These are phyloP conservation scores for Scrobipalpa costella DNA, from an alignment of 2,888 invertebrate genomes.

Conservation along the genomic window DNA sequence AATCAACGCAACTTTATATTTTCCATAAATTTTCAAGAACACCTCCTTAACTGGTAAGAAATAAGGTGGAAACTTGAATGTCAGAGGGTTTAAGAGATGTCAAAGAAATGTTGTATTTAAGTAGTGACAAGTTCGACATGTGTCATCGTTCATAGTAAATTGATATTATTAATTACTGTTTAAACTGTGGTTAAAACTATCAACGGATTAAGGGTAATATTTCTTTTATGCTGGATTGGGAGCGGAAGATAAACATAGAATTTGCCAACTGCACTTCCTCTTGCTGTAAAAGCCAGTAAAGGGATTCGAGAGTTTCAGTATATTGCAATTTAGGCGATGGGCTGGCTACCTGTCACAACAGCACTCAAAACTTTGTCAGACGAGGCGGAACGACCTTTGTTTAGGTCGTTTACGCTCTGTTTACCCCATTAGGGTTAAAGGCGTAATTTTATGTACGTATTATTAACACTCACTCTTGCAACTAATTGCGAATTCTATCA, in stretches of 20 bases:
- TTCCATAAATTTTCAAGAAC: background rate
- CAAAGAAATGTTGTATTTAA: background rate
- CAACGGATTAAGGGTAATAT: constrained; percentile 29
- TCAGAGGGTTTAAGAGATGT: background rate
- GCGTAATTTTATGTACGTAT: background rate
- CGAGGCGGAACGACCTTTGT: too few species aligned
- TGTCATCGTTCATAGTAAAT: constrained; percentile 58
- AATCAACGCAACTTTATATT: background rate
- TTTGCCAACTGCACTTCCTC: too few species aligned
- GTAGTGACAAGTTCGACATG: constrained; percentile 63
- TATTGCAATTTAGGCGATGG: too few species aligned
- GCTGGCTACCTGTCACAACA: too few species aligned
- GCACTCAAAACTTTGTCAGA: too few species aligned
- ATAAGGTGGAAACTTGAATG: background rate
- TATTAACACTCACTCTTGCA: background rate
- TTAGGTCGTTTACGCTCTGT: too few species aligned
- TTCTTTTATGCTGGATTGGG: background rate
- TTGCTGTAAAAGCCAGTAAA: too few species aligned
- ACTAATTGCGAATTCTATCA: too few species aligned
- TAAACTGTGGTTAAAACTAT: constrained; percentile 30
- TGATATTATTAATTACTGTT: constrained; percentile 58
- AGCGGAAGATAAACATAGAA: too few species aligned
- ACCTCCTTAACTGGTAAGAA: background rate
- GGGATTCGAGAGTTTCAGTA: too few species aligned
- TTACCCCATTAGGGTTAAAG: too few species aligned